phyloP scores from a whole-genome alignment of 2,797 vertebrate species.

The Hemibagrus guttatus region DNA sequence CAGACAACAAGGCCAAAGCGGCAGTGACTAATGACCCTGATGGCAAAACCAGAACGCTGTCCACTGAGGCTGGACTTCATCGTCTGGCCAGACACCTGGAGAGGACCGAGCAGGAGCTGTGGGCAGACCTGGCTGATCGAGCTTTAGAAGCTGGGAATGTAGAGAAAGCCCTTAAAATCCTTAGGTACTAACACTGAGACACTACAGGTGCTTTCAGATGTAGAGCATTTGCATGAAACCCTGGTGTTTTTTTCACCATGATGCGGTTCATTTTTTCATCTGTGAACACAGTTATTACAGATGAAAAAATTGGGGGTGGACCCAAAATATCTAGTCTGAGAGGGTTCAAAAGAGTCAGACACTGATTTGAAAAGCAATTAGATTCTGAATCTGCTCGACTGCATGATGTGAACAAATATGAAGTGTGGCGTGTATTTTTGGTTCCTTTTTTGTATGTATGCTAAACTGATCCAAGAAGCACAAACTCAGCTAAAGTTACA shows the following conservation, averaged over 20 bases:
- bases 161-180: slow-evolving; percentile 82
- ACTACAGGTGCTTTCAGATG: background rate
- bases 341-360: background rate
- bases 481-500: background rate
- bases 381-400: background rate
- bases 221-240: background rate
- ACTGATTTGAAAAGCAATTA: background rate
- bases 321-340: background rate
- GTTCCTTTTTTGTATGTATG: background rate
- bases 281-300: background rate
- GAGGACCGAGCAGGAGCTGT: slow-evolving; percentile 80
- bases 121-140: slow-evolving; percentile 81
- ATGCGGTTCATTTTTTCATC: background rate
- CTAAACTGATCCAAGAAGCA: background rate
- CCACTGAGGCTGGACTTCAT: slow-evolving; percentile 75
- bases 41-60: slow-evolving; percentile 66
- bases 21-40: slow-evolving; percentile 62
- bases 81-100: slow-evolving; percentile 83
- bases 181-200: slow-evolving; percentile 75
- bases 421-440: background rate
- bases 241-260: background rate
- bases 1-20: slow-evolving; percentile 33
- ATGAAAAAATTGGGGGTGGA: too few species aligned
- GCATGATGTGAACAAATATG: background rate
- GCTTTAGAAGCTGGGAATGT: slow-evolving; percentile 82